Evolutionary conservation across 1,140 invertebrate species (phyloP).

Genomic region (Ectropis grisescens): DNA sequence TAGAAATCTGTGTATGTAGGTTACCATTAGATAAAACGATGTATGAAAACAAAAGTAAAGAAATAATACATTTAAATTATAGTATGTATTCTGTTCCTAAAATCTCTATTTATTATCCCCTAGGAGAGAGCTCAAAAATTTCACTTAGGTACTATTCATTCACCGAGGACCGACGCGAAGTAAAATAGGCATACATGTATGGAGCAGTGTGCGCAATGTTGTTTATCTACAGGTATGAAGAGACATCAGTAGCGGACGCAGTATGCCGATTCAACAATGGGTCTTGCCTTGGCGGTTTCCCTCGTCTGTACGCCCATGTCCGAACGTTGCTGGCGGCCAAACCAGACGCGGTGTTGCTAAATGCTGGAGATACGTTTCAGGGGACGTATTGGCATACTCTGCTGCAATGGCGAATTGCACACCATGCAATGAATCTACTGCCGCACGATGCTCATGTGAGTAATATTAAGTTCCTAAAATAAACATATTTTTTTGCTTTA

Average conservation of each 20-base stretch:
- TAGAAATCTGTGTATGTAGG: no score
- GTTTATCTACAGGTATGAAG: constrained; percentile 44
- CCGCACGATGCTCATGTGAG: constrained; percentile 81
- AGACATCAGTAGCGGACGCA: constrained; percentile 40
- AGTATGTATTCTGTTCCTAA: no score
- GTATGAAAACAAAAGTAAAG: no score
- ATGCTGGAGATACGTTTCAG: constrained; percentile 84
- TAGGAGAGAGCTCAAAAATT: no score
- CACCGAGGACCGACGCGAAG: no score
- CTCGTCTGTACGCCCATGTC: constrained; percentile 71
- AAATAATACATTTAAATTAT: no score
- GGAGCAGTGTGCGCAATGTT: no score
- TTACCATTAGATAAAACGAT: no score
- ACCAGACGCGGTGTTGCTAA: constrained; percentile 75
- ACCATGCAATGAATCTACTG: constrained; percentile 78
- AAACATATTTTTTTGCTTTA: no score
- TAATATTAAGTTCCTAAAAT: constrained; percentile 5
- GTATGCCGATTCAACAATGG: constrained; percentile 41
- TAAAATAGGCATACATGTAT: no score
- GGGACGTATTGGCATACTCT: constrained; percentile 83
- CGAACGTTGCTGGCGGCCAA: constrained; percentile 64
- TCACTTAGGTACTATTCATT: no score
- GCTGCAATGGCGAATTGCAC: constrained; percentile 76
- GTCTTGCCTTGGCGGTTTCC: constrained; percentile 80
- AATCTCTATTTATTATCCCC: no score